These are phyloP conservation scores for Ptychadena robeensis DNA, from an alignment of 2,797 vertebrate genomes.

Conservation along the genomic window DNA sequence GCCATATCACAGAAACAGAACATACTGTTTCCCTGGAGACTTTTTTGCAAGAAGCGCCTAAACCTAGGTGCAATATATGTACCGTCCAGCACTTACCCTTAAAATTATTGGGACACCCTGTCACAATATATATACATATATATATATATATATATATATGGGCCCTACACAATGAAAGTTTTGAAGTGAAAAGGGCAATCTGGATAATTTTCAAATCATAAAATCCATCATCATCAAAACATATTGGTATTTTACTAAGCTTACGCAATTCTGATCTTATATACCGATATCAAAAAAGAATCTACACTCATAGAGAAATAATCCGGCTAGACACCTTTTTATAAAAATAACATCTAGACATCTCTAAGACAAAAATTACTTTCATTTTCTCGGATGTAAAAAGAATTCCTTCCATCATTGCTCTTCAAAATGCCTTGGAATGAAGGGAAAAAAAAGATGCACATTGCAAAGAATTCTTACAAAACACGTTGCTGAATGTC, in stretches of 20 bases:
- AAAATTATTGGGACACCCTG: too few species aligned
- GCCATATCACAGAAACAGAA: too few species aligned
- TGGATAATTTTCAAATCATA: neutral
- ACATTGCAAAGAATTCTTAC: conserved; percentile 70
- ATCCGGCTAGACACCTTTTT: conserved; percentile 8
- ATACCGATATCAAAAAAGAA: neutral
- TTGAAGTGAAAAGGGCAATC: neutral
- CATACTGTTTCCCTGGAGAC: too few species aligned
- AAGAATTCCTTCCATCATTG: conserved; percentile 65
- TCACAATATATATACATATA: too few species aligned
- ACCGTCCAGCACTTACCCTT: too few species aligned
- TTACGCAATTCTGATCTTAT: neutral
- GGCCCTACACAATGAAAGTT: too few species aligned
- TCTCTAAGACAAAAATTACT: conserved; percentile 77
- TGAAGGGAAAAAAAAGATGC: conserved; percentile 66
- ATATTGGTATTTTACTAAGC: neutral
- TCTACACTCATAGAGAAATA: neutral
- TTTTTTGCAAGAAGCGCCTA: too few species aligned
- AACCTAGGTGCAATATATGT: too few species aligned
- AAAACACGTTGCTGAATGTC: conserved; percentile 72
- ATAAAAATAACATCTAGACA: conserved; percentile 80
- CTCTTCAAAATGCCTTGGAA: conserved; percentile 67
- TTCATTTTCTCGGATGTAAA: conserved; percentile 71
- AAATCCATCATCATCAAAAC: neutral
- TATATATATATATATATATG: too few species aligned